Evolutionary conservation across 2,113 vertebrate genomes (phyloP).

Genomic region (Onychorhynchus coronatus): DNA sequence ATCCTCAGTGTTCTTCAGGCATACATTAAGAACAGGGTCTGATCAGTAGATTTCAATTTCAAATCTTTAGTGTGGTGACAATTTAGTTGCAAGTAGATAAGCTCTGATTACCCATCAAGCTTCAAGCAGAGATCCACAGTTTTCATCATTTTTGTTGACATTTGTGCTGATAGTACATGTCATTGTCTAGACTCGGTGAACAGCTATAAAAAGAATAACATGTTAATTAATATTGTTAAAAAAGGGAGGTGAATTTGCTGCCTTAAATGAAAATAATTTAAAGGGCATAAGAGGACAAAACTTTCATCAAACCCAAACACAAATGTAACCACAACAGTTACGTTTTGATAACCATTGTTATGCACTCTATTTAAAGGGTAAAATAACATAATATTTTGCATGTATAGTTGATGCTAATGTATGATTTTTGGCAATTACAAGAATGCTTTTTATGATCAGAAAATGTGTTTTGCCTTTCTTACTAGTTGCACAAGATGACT

Average conservation of each 20-base stretch:
- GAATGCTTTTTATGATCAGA: slow-evolving; percentile 17
- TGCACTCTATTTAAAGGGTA: neutral
- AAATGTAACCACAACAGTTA: neutral
- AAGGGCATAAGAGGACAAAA: neutral
- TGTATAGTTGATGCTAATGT: slow-evolving; percentile 10
- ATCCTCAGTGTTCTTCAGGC: neutral
- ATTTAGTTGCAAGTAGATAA: slow-evolving; percentile 60
- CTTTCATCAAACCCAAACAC: neutral
- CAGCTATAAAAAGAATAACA: neutral
- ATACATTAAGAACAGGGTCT: neutral
- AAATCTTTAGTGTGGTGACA: slow-evolving; percentile 39
- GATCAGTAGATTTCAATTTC: slow-evolving; percentile 32
- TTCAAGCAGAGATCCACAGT: slow-evolving; percentile 17
- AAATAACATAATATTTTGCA: neutral
- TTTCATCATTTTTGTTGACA: slow-evolving; percentile 2
- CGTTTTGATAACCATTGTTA: slow-evolving; percentile 1
- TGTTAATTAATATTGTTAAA: slow-evolving; percentile 17
- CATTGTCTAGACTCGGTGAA: neutral
- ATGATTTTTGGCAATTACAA: neutral
- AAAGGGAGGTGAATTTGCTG: neutral
- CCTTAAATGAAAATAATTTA: slow-evolving; percentile 5
- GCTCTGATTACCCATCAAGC: slow-evolving; percentile 26
- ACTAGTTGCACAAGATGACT: slow-evolving; percentile 25
- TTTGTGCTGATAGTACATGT: neutral
- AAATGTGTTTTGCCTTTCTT: slow-evolving; percentile 42